These are phyloP conservation scores for Epinephelus awoara DNA, from an alignment of 2,797 vertebrate genomes.

Conservation along the genomic window DNA sequence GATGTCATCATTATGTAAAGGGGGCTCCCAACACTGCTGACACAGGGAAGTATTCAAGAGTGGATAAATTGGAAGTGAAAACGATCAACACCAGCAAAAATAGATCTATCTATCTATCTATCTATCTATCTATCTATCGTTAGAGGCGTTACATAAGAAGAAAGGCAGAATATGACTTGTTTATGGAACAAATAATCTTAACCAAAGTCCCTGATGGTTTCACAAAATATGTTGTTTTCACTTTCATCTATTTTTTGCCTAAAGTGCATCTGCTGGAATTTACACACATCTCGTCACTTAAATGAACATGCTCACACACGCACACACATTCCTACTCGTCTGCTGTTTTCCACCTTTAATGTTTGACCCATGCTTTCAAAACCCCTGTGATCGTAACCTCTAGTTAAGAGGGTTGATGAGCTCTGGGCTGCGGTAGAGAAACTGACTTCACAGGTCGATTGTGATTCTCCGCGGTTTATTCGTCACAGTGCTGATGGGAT, in stretches of 20 bases:
- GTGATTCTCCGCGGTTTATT: slow-evolving; percentile 58
- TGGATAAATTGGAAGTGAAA: not conserved
- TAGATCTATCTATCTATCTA: too few species aligned
- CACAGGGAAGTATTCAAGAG: slow-evolving; percentile 12
- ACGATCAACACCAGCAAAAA: not conserved
- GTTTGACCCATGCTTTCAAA: slow-evolving; percentile 54
- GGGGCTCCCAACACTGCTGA: slow-evolving; percentile 35
- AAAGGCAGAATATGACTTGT: not conserved
- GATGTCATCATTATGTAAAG: slow-evolving; percentile 35
- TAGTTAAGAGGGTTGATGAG: slow-evolving; percentile 53
- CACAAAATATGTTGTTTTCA: not conserved
- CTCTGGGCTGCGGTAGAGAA: slow-evolving; percentile 32
- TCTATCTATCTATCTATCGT: too few species aligned
- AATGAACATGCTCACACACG: not conserved
- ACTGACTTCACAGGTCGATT: slow-evolving; percentile 57
- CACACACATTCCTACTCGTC: not conserved
- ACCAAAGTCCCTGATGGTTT: not conserved
- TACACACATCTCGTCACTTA: too few species aligned
- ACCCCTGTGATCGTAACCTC: slow-evolving; percentile 28
- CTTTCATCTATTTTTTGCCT: not conserved
- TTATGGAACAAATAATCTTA: not conserved
- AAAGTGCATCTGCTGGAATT: not conserved
- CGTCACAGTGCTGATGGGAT: slow-evolving; percentile 70
- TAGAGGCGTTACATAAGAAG: not conserved
- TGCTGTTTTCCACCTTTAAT: not conserved